Conservation (phyloP, 30 jellyfish, hydroid and myxozoan genomes). For the Turritopsis rubra region DNA sequence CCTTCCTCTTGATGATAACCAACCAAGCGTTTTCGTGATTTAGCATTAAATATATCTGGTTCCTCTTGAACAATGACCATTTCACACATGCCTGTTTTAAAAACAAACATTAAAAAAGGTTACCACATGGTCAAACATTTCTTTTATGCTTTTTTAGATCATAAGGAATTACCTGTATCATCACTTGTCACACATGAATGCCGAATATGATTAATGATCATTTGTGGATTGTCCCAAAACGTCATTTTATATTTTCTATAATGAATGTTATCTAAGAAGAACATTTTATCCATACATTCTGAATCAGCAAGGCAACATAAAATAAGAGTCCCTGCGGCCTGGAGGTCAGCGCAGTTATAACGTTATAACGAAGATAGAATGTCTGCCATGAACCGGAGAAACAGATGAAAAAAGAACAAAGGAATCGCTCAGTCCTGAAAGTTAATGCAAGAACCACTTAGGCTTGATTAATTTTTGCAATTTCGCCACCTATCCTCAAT, state of each 20-base stretch:
- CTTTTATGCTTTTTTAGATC: background rate
- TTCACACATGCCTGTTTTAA: conserved; percentile 92
- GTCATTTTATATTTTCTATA: conserved; percentile 51
- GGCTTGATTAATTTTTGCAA: too few relatives aligned
- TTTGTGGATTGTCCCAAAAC: conserved; percentile 97
- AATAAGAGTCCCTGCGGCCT: too few relatives aligned
- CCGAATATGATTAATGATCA: conserved; percentile 84
- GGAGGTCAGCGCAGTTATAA: too few relatives aligned
- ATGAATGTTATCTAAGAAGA: too few relatives aligned
- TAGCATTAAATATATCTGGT: conserved; percentile 50
- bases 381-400: too few relatives aligned
- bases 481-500: too few relatives aligned
- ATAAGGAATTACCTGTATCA: conserved; percentile 69
- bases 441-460: too few relatives aligned
- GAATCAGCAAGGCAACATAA: too few relatives aligned
- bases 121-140: background rate
- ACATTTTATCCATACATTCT: too few relatives aligned
- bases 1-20: conserved; percentile 54
- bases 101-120: background rate
- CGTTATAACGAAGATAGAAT: too few relatives aligned
- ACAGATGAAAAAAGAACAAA: too few relatives aligned
- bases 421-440: too few relatives aligned
- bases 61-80: conserved; percentile 94
- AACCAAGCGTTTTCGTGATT: conserved; percentile 59
- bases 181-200: conserved; percentile 98